Evolutionary conservation across 2,888 invertebrate genomes (phyloP), one percentile per base, ranked within the genome.

Genomic region (Pristionchus exspectatus): DNA sequence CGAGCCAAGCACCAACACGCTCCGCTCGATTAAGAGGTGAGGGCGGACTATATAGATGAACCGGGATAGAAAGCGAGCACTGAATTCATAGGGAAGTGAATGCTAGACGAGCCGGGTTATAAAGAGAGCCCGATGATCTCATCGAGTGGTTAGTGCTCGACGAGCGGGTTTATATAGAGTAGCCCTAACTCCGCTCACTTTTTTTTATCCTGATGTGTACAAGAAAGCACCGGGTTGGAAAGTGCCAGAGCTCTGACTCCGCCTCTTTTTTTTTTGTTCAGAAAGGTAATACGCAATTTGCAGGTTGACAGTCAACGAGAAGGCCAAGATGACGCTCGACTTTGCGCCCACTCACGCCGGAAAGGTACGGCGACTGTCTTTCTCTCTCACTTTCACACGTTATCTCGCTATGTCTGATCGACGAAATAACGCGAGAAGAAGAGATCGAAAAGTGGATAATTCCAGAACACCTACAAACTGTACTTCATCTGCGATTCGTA

Each of bases 401-500:
- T 59, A 21, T 59, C 59, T 18, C 18, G 59, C 16, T 33, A 27
- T 72, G 2, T 69, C 69, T 38, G 2, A 38, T 74, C 33, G 30
- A 16, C 72, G 33, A 18, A 4, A 38, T 30, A 18, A 38, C 12
- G 21, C 24, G 38, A 44, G n/a, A 44, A 18, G 44, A 4, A 24
- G 56, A 56, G 21, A 56, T 4, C 56, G 21, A 38, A 44, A 3
- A 9, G 9, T 44, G 24, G 16, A 7, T 38, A 27, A 24, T 77
- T 77, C 12, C 97, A 97, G 54, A 97, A 98, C 95, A 97, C 97
- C 24, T 99, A 98, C 96, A 98, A 98, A 0, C 96, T 99, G 88
- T 99, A 98, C 96, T 99, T 98, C 96, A 99, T 99, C 98, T 98
- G 98, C 94, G 99, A 99, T 96, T 97, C 98, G 0, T 99, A 99